Conservation (phyloP, 1,140 invertebrate species). For the Solenopsis invicta region DNA sequence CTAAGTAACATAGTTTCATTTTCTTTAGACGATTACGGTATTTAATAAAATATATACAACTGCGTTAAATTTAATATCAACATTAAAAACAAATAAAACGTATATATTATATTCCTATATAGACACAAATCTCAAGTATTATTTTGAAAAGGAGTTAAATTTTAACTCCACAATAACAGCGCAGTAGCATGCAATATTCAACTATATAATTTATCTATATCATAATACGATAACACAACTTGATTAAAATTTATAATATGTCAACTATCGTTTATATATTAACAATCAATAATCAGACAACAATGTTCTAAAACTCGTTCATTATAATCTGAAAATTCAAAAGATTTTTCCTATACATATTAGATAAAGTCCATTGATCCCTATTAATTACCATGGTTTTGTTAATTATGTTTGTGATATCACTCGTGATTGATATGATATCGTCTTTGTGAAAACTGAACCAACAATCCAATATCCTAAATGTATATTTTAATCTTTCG, state of each 20-base stretch:
- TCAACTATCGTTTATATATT: conserved; percentile 47
- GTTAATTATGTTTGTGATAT: conserved; percentile 33
- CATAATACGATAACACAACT: conserved; percentile 24
- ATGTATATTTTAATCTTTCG: conserved; percentile 27
- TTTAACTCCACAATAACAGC: conserved; percentile 36
- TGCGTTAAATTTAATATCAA: conserved; percentile 32
- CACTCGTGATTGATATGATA: not conserved
- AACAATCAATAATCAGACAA: conserved; percentile 45
- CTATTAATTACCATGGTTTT: conserved; percentile 41
- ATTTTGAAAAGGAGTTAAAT: conserved; percentile 49
- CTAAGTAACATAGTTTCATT: conserved; percentile 23
- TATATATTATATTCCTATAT: conserved; percentile 33
- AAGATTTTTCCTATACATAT: conserved; percentile 35
- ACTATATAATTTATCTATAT: conserved; percentile 19
- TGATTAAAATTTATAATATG: conserved; percentile 47
- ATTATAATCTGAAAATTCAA: conserved; percentile 36
- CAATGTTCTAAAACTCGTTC: conserved; percentile 32
- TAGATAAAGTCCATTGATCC: conserved; percentile 49
- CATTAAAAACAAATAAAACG: conserved; percentile 35
- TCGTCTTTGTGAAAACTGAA: conserved; percentile 14
- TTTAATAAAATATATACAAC: conserved; percentile 58
- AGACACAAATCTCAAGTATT: conserved; percentile 53
- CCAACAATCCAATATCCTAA: not conserved
- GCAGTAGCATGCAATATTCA: conserved; percentile 23
- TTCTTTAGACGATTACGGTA: conserved; percentile 26